phyloP scores from a whole-genome alignment of 2,888 invertebrate genomes.

The Hofmannophila pseudospretella region DNA sequence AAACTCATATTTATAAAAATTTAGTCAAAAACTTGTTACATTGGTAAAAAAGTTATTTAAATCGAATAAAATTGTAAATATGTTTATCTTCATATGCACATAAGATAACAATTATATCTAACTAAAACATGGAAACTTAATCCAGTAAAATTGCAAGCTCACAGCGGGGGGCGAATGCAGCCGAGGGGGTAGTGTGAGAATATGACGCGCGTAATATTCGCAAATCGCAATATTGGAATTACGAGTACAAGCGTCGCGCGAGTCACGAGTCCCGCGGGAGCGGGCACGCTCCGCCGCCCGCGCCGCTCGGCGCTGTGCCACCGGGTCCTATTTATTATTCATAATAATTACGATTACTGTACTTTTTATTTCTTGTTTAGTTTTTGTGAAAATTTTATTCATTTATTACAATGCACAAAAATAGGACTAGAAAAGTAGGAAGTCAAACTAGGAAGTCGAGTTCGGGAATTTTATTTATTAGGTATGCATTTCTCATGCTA shows the following conservation, averaged over 20 bases:
- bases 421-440: too few species aligned
- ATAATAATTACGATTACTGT: slow-evolving; percentile 54
- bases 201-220: slow-evolving; percentile 60
- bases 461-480: too few species aligned
- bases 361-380: slow-evolving; percentile 37
- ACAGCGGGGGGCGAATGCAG: neutral
- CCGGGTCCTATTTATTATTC: slow-evolving; percentile 61
- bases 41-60: too few species aligned
- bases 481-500: too few species aligned
- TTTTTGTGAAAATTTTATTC: too few species aligned
- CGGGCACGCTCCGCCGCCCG: slow-evolving; percentile 26
- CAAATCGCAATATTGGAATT: slow-evolving; percentile 47
- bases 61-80: too few species aligned
- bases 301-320: slow-evolving; percentile 1
- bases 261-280: slow-evolving; percentile 39
- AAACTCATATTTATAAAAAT: too few species aligned
- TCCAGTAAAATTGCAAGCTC: neutral
- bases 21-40: too few species aligned
- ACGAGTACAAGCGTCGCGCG: slow-evolving; percentile 34
- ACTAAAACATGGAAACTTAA: neutral
- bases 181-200: slow-evolving; percentile 44
- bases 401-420: too few species aligned
- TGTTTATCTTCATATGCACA: too few species aligned
- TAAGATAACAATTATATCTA: too few species aligned
- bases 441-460: too few species aligned